These are phyloP conservation scores for Oligia strigilis DNA, from an alignment of 2,888 invertebrate genomes.

Conservation along the genomic window DNA sequence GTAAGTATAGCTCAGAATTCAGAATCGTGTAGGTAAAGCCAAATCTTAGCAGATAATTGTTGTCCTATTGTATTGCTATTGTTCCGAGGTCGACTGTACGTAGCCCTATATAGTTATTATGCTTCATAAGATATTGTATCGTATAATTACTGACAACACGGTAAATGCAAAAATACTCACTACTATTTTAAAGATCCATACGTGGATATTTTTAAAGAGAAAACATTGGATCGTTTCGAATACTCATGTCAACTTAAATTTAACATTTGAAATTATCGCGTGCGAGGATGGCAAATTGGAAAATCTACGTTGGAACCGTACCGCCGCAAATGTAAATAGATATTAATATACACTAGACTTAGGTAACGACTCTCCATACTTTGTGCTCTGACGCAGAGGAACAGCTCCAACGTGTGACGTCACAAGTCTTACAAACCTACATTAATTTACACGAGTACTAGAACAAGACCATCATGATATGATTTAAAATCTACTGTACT, in stretches of 20 bases:
- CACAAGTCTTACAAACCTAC: constrained; percentile 76
- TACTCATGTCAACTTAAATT: constrained; percentile 65
- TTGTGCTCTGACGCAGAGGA: constrained; percentile 70
- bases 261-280: constrained; percentile 62
- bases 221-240: constrained; percentile 56
- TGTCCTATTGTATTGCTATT: constrained; percentile 69
- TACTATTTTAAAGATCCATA: constrained; percentile 60
- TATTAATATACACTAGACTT: constrained; percentile 61
- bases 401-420: constrained; percentile 66
- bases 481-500: constrained; percentile 87
- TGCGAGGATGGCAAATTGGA: constrained; percentile 71
- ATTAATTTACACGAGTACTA: constrained; percentile 80
- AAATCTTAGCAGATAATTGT: constrained; percentile 73
- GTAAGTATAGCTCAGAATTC: constrained; percentile 76
- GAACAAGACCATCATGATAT: constrained; percentile 85
- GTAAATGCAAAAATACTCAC: constrained; percentile 78
- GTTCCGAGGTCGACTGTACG: constrained; percentile 64
- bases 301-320: constrained; percentile 54
- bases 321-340: constrained; percentile 51
- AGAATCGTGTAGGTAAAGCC: constrained; percentile 67
- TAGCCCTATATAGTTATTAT: constrained; percentile 73
- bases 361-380: constrained; percentile 63
- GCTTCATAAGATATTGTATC: constrained; percentile 71
- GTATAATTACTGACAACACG: constrained; percentile 65
- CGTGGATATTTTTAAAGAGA: constrained; percentile 55